Evolutionary conservation across 2,888 invertebrate species (phyloP).

Genomic region (Rhogogaster chlorosoma): DNA sequence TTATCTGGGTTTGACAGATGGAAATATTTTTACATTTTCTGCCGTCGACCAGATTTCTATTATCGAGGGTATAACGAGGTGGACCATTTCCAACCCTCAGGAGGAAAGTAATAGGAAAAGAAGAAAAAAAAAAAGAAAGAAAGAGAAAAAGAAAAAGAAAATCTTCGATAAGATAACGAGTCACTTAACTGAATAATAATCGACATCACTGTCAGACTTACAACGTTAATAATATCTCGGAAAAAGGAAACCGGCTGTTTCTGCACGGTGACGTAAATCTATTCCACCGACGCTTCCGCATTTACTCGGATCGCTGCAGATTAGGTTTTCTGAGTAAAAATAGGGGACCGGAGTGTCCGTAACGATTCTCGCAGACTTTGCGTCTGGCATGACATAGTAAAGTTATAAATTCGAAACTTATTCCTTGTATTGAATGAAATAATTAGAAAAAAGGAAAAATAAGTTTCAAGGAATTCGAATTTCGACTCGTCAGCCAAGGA

Average conservation of each 20-base stretch:
- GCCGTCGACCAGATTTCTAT: background rate
- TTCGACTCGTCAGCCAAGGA: background rate
- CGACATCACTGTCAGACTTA: background rate
- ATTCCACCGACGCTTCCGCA: background rate
- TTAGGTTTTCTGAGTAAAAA: background rate
- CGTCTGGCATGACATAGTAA: background rate
- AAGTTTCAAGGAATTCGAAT: background rate
- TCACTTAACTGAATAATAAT: conserved; percentile 42
- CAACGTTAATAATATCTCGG: background rate
- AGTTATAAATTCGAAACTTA: background rate
- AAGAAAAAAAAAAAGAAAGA: background rate
- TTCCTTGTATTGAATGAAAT: background rate
- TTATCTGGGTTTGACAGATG: conserved; percentile 47
- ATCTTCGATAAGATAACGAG: conserved; percentile 36
- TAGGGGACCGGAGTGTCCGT: background rate
- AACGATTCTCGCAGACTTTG: background rate
- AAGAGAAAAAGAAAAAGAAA: background rate
- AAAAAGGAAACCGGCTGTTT: background rate
- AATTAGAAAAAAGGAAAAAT: background rate
- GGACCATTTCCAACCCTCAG: conserved; percentile 18
- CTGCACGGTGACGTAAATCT: background rate
- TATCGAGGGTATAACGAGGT: conserved; percentile 10
- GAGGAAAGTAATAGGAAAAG: background rate
- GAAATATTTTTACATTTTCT: conserved; percentile 32
- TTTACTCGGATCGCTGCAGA: conserved; percentile 1